Evolutionary conservation across 2,797 vertebrate genomes (phyloP).

Genomic region (Pantherophis alleghaniensis): DNA sequence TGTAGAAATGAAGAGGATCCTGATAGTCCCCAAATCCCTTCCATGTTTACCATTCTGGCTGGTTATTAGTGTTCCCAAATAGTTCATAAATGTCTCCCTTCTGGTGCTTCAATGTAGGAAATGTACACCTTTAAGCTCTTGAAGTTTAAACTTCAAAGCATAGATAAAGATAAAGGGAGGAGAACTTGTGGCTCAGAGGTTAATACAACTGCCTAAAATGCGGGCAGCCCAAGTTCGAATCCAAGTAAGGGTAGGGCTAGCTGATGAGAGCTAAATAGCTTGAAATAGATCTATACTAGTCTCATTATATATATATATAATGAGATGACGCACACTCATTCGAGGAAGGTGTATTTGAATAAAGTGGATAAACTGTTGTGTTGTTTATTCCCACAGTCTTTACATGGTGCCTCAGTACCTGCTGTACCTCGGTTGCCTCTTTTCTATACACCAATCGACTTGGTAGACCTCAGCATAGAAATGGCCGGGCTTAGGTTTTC

Average conservation of each 20-base stretch:
- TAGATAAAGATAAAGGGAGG: no score
- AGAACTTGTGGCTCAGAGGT: no score
- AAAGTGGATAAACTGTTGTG: background rate
- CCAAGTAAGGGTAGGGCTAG: no score
- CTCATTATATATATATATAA: no score
- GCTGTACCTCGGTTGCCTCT: constrained; percentile 79
- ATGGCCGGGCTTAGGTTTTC: constrained; percentile 85
- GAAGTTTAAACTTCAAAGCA: no score
- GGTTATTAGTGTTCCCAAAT: background rate
- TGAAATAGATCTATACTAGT: no score
- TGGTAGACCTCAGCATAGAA: constrained; percentile 88
- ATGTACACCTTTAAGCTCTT: background rate
- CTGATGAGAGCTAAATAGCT: no score
- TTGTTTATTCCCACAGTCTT: constrained; percentile 70
- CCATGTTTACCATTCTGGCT: background rate
- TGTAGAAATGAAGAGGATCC: background rate
- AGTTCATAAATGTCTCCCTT: background rate
- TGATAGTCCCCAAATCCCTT: background rate
- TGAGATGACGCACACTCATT: background rate
- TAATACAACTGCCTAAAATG: no score
- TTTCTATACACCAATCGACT: constrained; percentile 85
- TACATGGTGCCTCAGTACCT: constrained; percentile 73
- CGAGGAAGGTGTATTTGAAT: background rate
- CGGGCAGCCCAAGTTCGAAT: no score
- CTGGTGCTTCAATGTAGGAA: background rate